Percentiles rank a stretch among this genome's conserved stretches.
Evolutionary conservation across 2,888 invertebrate genomes (phyloP).

Genomic region (Rotaria macrura): DNA sequence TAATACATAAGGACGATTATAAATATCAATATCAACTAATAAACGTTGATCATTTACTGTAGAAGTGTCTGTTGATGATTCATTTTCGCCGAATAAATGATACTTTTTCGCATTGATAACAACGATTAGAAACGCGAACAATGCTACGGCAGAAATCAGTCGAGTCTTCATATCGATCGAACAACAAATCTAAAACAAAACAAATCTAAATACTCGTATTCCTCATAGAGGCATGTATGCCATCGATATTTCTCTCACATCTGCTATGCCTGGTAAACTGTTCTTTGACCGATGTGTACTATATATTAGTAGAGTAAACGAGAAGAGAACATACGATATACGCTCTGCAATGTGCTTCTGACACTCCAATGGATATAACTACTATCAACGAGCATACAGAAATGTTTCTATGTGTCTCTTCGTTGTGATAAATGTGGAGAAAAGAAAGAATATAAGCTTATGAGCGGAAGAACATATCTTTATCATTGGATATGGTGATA

Average conservation of each 20-base stretch:
- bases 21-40: conserved; percentile 19
- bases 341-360: not conserved
- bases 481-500: not conserved
- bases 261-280: not conserved
- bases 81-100: not conserved
- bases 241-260: not conserved
- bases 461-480: not conserved
- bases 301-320: not conserved
- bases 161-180: not conserved
- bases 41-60: not conserved
- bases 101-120: not conserved
- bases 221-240: not conserved
- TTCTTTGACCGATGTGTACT: not conserved
- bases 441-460: not conserved
- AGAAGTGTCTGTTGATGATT: not conserved
- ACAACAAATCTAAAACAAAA: not conserved
- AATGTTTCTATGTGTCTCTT: not conserved
- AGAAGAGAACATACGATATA: not conserved
- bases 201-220: not conserved
- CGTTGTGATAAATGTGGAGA: not conserved
- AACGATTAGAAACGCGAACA: not conserved
- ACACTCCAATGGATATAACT: not conserved
- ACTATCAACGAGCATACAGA: not conserved
- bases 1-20: not conserved
- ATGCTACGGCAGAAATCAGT: not conserved